Conservation (phyloP, 2,888 invertebrate genomes). For the Celastrina argiolus region DNA sequence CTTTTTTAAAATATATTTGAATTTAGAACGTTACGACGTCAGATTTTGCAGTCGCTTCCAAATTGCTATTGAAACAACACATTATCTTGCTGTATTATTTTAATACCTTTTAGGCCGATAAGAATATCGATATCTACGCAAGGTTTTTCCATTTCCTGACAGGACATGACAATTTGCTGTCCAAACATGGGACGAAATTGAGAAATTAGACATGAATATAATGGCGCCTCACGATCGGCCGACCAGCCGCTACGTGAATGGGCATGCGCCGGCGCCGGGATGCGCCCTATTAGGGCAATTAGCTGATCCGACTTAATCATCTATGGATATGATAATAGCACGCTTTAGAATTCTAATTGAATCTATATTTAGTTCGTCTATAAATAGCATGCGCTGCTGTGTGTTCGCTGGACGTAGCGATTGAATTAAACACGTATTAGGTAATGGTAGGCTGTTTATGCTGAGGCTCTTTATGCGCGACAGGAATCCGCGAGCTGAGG, state of each 20-base stretch:
- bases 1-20: too few relatives aligned
- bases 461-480: too few relatives aligned
- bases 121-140: too few relatives aligned
- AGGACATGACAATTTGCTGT: neutral
- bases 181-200: neutral
- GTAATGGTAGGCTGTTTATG: neutral
- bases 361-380: constrained; percentile 11
- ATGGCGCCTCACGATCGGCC: neutral
- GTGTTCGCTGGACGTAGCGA: neutral
- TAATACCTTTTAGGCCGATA: too few relatives aligned
- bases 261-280: constrained; percentile 52
- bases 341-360: constrained; percentile 16
- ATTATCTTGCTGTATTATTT: too few relatives aligned
- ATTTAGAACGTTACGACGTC: too few relatives aligned
- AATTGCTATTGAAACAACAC: too few relatives aligned
- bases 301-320: constrained; percentile 46
- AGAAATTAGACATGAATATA: constrained; percentile 8
- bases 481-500: too few relatives aligned
- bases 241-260: constrained; percentile 26
- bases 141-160: too few relatives aligned
- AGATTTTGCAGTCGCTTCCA: too few relatives aligned
- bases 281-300: constrained; percentile 65
- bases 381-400: neutral
- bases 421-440: neutral
- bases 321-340: constrained; percentile 27